These are phyloP conservation scores for Columbina picui DNA, from an alignment of 2,113 vertebrate genomes.

Conservation along the genomic window DNA sequence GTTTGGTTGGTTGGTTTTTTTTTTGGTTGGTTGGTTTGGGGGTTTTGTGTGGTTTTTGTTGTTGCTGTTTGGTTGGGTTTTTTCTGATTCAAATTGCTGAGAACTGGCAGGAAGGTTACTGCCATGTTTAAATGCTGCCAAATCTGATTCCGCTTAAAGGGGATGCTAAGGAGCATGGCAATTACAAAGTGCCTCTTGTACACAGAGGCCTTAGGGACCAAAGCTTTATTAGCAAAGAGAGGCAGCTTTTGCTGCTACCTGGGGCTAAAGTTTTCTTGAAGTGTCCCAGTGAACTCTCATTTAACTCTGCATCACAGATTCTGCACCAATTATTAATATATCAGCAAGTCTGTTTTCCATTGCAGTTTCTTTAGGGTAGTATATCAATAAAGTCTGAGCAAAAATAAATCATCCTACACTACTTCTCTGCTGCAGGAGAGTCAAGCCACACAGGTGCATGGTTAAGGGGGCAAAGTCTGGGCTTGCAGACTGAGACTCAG, in stretches of 20 bases:
- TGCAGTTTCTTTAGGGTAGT: neutral
- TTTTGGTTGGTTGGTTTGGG: neutral
- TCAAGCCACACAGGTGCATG: neutral
- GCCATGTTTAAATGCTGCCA: neutral
- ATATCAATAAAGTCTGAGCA: neutral
- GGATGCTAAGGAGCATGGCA: neutral
- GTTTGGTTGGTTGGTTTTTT: too few relatives aligned
- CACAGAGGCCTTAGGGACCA: neutral
- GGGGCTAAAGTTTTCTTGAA: neutral
- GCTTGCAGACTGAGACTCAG: neutral
- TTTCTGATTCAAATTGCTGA: neutral
- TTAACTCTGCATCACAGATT: neutral
- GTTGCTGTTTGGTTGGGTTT: too few relatives aligned
- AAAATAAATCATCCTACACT: neutral
- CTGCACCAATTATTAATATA: neutral
- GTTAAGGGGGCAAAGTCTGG: accelerated
- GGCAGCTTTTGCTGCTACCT: neutral
- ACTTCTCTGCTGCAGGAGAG: neutral
- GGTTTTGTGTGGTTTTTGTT: too few relatives aligned
- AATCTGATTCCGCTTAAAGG: neutral
- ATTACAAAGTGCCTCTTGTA: neutral
- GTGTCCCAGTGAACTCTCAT: neutral
- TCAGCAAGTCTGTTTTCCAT: neutral
- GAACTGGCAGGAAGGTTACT: neutral
- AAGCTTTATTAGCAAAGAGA: neutral